Base-by-base conservation (phyloP, 1,140 invertebrate genomes). In the Hirudo medicinalis region DNA sequence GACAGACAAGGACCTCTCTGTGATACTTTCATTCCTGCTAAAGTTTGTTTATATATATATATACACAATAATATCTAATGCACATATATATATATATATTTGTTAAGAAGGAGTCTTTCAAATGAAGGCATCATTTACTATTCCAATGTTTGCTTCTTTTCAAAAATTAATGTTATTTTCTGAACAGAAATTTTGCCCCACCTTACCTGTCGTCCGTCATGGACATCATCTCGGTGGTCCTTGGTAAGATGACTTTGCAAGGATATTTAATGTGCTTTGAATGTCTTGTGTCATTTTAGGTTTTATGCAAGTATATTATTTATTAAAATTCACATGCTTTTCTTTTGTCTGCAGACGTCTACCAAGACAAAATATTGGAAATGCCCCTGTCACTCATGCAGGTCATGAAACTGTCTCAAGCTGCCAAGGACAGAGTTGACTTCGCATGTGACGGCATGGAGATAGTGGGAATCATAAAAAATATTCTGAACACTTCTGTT, bases 1-100 rank as follows among this genome's bases (percentile, higher is more conserved):
- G 76, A 84, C 87, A 73, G 86, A 87, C 66, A 87, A 88, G 75
- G 85, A 85, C 43, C 78, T 94, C 25, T 79, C 83, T 11, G 78
- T 81, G 70, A 83, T 94, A 72, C 78, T 94, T 0, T 86, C 86
- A 74, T 95, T 92, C 81, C 82, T 94, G 69, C 76, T 78, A 53
- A 79, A 76, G 79, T 80, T 72, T 73, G 76, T 72, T 25, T 19
- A n/a, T n/a, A n/a, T n/a, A n/a, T n/a, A n/a, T n/a, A n/a, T n/a
- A n/a, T n/a, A n/a, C n/a, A n/a, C n/a, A n/a, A n/a, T n/a, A n/a
- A n/a, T n/a, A n/a, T n/a, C n/a, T n/a, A n/a, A n/a, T n/a, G n/a
- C n/a, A n/a, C n/a, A n/a, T n/a, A n/a, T n/a, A n/a, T n/a, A n/a
- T n/a, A n/a, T n/a, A n/a, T 22, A n/a, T 63, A 36, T 22, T 13